A percentile compares a stretch with the other conserved stretches of the same genome.
Evolutionary conservation across 2,113 vertebrate species (phyloP).

Genomic region (Porphyrio hochstetteri): DNA sequence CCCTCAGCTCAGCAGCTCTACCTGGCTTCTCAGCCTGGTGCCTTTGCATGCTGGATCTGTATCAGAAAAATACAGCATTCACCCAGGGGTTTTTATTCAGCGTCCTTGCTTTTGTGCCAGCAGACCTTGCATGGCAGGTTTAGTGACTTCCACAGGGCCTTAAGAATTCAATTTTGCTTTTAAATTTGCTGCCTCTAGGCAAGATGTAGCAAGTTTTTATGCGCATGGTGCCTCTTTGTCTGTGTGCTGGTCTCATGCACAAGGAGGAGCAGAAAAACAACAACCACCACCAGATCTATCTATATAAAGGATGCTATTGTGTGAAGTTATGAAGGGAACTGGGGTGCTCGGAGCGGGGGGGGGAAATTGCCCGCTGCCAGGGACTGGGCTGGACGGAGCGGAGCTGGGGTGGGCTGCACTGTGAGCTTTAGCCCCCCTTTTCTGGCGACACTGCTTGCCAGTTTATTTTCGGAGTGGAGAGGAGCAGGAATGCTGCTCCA

Average conservation of each 20-base stretch:
- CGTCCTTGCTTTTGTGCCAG: slow-evolving; percentile 7
- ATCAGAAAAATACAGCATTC: not conserved
- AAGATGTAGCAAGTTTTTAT: slow-evolving; percentile 66
- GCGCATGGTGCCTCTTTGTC: slow-evolving; percentile 69
- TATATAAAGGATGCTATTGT: slow-evolving; percentile 45
- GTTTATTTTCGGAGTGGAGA: not conserved
- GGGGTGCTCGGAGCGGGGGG: not conserved
- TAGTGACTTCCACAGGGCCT: slow-evolving; percentile 49
- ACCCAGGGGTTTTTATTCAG: slow-evolving; percentile 34
- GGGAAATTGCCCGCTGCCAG: not conserved
- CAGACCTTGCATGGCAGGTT: slow-evolving; percentile 48
- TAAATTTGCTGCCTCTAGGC: slow-evolving; percentile 63
- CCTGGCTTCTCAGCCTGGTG: not conserved
- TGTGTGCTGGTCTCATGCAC: slow-evolving; percentile 46
- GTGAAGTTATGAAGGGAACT: slow-evolving; percentile 18
- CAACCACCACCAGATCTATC: not conserved
- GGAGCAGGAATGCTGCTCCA: not conserved
- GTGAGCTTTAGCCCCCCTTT: not conserved
- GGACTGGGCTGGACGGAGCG: fast-evolving
- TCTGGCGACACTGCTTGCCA: fast-evolving
- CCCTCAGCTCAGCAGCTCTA: not conserved
- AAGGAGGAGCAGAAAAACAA: slow-evolving; percentile 10
- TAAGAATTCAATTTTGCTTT: slow-evolving; percentile 67
- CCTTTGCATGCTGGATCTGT: not conserved
- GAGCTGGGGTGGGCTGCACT: not conserved